Evolutionary conservation across 2,888 invertebrate species (phyloP).

Genomic region (Eretmocerus hayati): DNA sequence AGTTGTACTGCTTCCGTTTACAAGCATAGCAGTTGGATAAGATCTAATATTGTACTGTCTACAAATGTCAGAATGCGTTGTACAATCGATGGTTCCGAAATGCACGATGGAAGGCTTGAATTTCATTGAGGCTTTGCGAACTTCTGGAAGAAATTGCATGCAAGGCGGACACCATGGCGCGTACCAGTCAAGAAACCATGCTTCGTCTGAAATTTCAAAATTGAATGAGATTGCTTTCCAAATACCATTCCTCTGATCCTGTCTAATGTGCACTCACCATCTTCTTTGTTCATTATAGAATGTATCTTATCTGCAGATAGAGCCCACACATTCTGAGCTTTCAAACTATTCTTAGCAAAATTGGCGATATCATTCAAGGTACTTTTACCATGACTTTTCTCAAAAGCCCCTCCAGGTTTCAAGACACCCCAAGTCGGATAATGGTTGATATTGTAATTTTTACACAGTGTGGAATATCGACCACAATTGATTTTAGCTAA

Average conservation of each 20-base stretch:
- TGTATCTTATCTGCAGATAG: constrained; percentile 58
- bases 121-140: constrained; percentile 56
- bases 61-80: constrained; percentile 56
- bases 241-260: not conserved
- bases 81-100: constrained; percentile 66
- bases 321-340: constrained; percentile 55
- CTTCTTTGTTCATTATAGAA: constrained; percentile 46
- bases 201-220: constrained; percentile 27
- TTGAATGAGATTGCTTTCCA: not conserved
- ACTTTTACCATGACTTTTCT: constrained; percentile 61
- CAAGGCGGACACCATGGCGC: constrained; percentile 77
- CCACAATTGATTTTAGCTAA: constrained; percentile 62
- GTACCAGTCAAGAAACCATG: constrained; percentile 70
- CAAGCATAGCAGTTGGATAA: constrained; percentile 65
- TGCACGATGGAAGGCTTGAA: constrained; percentile 48
- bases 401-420: constrained; percentile 69
- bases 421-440: constrained; percentile 68
- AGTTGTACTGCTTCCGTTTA: constrained; percentile 53
- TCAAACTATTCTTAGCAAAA: constrained; percentile 59
- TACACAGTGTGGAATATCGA: constrained; percentile 52
- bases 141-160: constrained; percentile 60
- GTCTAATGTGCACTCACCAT: constrained; percentile 21
- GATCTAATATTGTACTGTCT: constrained; percentile 54
- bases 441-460: constrained; percentile 52
- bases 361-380: constrained; percentile 53